Percentiles rank a stretch among this genome's conserved stretches.
These are phyloP conservation scores for Phengaris arion DNA, from an alignment of 2,888 invertebrate species.

Conservation along the genomic window DNA sequence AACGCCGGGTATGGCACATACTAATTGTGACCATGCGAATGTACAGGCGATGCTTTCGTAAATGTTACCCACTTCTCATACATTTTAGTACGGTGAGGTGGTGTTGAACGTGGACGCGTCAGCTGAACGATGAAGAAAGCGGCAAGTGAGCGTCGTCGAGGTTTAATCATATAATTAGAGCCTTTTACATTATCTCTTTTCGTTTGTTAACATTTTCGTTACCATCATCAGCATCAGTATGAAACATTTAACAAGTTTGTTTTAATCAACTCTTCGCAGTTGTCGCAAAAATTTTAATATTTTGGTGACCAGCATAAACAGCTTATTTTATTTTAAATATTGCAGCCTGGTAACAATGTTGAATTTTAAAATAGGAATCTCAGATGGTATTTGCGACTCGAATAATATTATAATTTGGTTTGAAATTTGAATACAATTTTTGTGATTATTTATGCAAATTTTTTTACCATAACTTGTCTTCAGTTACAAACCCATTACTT, in stretches of 20 bases:
- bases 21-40: conserved; percentile 8
- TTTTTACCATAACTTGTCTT: not conserved
- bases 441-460: not conserved
- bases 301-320: no score
- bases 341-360: not conserved
- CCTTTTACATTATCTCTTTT: conserved; percentile 36
- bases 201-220: conserved; percentile 9
- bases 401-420: not conserved
- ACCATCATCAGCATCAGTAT: not conserved
- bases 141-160: conserved; percentile 50
- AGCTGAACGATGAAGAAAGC: conserved; percentile 60
- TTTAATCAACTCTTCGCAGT: no score
- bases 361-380: not conserved
- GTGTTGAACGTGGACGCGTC: not conserved
- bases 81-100: not conserved
- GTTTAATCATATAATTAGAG: conserved; percentile 41
- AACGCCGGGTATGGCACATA: not conserved
- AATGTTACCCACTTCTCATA: conserved; percentile 38
- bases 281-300: no score
- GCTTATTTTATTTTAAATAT: no score
- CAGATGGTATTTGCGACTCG: not conserved
- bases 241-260: no score
- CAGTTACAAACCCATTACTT: not conserved
- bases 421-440: not conserved
- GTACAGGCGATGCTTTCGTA: conserved; percentile 27